Base-by-base conservation (phyloP, 2,888 invertebrate genomes). In the Doris montereyensis region DNA sequence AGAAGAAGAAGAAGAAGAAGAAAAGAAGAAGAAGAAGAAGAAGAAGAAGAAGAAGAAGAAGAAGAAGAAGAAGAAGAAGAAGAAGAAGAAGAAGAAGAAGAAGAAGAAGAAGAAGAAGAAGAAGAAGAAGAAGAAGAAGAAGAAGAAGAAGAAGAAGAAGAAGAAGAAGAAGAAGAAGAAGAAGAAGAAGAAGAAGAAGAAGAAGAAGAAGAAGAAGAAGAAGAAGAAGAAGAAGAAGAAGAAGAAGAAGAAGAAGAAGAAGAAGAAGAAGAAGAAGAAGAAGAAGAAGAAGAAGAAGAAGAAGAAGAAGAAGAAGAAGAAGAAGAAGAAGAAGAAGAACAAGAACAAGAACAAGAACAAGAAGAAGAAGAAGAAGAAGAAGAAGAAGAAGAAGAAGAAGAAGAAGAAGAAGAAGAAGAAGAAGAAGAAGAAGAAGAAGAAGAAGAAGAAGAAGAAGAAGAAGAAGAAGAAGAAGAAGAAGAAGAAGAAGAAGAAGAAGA, bases 241-340 rank as follows among this genome's bases (percentile, higher is more conserved):
- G 21, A 41, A 21, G 41, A 41, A 72, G 72, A 72, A 41, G 41
- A 41, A 72, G 72, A 72, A 72, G 72, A 72, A 28, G 41, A 41
- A 72, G 72, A 72, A 41, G 41, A 41, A 72, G 72, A 72, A 41
- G 41, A 41, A 72, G 72, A 72, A 41, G 41, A 41, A 71, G 71
- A 71, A 35, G 35, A 35, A 71, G 71, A 71, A 35, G 35, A 41
- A 72, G 72, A 72, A 41, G 41, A 41, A 72, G 72, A 72, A 35
- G n/a, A 21, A 30, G 32, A 30, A 68, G 68, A 68, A 30, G 32
- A 30, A 68, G 68, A 68, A 30, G 32, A 30, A 68, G 68, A 68
- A 30, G 32, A 30, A 68, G 68, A 68, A 30, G 32, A 30, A 68
- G 68, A 68, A 30, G 32, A 30, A 68, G 68, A 68, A 30, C 26